Evolutionary conservation across 2,797 vertebrate species (phyloP), one percentile per base, ranked within the genome.

Genomic region (Eutrigla gurnardus): DNA sequence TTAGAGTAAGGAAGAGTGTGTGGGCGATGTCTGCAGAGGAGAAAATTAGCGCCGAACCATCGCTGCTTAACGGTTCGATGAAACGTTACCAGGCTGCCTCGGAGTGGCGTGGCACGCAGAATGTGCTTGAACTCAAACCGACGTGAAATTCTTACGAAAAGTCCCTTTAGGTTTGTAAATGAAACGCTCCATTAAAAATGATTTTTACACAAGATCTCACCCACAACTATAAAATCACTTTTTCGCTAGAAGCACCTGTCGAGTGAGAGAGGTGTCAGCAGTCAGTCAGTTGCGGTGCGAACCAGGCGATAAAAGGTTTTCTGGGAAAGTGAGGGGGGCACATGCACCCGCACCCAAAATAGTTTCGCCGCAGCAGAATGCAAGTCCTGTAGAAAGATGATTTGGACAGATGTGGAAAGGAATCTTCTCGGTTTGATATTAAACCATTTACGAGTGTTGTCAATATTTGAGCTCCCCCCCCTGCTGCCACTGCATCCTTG

Each of bases 1-100:
- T 25, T 80, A 76, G 77, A 40, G 15, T 33, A 71, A 69, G 75
- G 50, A 73, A 69, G 66, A 82, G 68, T 80, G 84, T 81, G 90
- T 89, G 86, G 88, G 86, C 81, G 86, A 85, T 1, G 80, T 75
- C 82, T 87, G 63, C 36, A 13, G 82, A 88, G 81, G 61, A 81
- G 72, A 65, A 78, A 85, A 88, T 88, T 69, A 89, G 75, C 55
- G 75, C 55, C 80, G 75, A 82, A 84, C 79, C 60, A 86, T 85
- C 65, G 37, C 70, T 70, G 61, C 66, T 72, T 64, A 78, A 75
- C 72, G 69, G 78, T 86, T 85, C 84, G 65, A 63, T 68, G 61
- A 78, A 85, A 85, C 64, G 65, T 7, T 64, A 73, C 47, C 3
- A 6, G 25, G 50, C 62, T 71, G 53, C 70, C 55, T 64, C 2